Evolutionary conservation across 2,797 vertebrate genomes (phyloP), one percentile per base, ranked within the genome.

Genomic region (Carapus acus): DNA sequence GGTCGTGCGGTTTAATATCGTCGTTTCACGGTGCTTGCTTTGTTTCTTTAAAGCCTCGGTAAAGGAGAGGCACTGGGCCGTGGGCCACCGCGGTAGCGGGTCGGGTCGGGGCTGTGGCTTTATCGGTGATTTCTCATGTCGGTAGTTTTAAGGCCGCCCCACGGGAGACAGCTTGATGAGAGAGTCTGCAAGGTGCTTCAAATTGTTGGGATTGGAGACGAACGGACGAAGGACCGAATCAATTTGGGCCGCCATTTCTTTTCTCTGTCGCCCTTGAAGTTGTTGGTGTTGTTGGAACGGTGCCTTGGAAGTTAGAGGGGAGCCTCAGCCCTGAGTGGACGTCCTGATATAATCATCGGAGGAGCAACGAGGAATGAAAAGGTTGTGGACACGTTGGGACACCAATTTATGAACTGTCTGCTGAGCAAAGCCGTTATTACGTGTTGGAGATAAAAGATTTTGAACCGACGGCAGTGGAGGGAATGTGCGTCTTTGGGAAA

Each of bases 71-170:
- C 42, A 47, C 44, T 43, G 44, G 11, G n/a, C 57, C 56, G 45
- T 38, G 2, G 37, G 51, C 31, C 49, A 56, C 49, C 57, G 66
- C 5, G 24, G 24, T 5, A 50, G 44, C 7, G n/a, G 2, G 44
- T 16, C 22, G 31, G 42, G 31, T 12, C 33, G 47, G 29, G 11
- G 27, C 24, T 19, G 11, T 7, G 23, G 27, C 29, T 63, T 71
- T 76, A 77, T 70, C 64, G 71, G 67, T 49, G 55, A 74, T 83
- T 80, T 83, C 61, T 78, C 71, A 71, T 73, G 66, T 72, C 72
- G 74, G 55, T 76, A 69, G 61, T 80, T 81, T 80, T 71, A 78
- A 77, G 75, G 73, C 71, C 67, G 54, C 69, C 55, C n/a, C 47
- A 17, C 43, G 53, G 67, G 59, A 69, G 66, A 68, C 55, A 51